Percentiles rank a stretch among this genome's conserved stretches.
Conservation (phyloP, 2,888 invertebrate species). For the Mythimna impura region DNA sequence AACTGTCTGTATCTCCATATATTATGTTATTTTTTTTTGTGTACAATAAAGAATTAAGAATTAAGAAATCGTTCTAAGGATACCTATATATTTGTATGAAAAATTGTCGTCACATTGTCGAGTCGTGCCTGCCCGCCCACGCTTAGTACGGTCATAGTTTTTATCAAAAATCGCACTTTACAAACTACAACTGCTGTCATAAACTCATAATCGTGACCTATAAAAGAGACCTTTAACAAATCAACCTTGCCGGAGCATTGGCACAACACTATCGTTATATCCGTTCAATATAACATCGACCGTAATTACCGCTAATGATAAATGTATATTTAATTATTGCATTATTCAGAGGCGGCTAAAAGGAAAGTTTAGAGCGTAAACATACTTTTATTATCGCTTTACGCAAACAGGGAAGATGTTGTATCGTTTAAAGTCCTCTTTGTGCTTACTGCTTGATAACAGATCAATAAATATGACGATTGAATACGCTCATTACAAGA, state of each 20-base stretch:
- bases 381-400: neutral
- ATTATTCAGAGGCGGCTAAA: slow-evolving; percentile 1
- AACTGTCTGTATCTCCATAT: no score
- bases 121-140: no score
- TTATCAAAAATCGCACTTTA: neutral
- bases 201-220: slow-evolving; percentile 16
- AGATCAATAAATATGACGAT: slow-evolving; percentile 1
- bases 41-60: no score
- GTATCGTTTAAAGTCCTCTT: neutral
- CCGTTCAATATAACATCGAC: slow-evolving; percentile 15
- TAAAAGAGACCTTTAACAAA: slow-evolving; percentile 21
- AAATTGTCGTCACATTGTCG: no score
- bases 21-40: no score
- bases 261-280: slow-evolving; percentile 29
- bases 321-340: slow-evolving; percentile 19
- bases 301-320: slow-evolving; percentile 25
- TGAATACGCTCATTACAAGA: neutral
- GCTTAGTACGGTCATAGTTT: no score
- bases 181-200: neutral
- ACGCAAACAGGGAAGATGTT: neutral
- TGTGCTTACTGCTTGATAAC: neutral
- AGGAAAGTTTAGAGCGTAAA: slow-evolving; percentile 21
- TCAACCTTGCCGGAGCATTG: slow-evolving; percentile 36
- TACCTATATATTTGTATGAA: no score
- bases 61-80: no score